A percentile compares a stretch with the other conserved stretches of the same genome.
Evolutionary conservation across 2,797 vertebrate species (phyloP).

Genomic region (Taeniopygia guttata): DNA sequence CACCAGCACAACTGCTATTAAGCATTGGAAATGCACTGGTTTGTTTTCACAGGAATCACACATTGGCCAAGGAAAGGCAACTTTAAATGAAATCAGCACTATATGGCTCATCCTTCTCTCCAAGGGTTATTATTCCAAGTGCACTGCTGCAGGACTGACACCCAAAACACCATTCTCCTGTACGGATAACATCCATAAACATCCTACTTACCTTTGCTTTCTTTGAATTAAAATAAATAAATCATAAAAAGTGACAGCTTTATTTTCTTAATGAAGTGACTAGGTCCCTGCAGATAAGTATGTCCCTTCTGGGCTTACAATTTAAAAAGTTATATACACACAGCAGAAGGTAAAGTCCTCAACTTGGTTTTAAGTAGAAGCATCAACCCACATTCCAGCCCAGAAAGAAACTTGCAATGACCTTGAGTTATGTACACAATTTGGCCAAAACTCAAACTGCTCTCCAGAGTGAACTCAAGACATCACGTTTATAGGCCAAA

Average conservation of each 20-base stretch:
- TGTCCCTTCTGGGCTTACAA: not conserved
- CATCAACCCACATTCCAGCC: not conserved
- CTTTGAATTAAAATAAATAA: not conserved
- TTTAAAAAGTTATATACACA: not conserved
- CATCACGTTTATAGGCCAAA: not conserved
- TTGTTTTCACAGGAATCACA: not conserved
- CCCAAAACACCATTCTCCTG: not conserved
- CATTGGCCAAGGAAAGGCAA: not conserved
- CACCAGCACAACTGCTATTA: not conserved
- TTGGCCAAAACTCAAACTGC: not conserved
- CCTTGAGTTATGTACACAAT: accelerated
- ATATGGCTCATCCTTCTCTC: not conserved
- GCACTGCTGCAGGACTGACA: not conserved
- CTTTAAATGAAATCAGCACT: not conserved
- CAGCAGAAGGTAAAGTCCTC: not conserved
- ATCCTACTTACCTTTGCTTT: not conserved
- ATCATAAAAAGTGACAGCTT: not conserved
- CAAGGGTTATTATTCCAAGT: not conserved
- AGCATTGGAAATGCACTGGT: not conserved
- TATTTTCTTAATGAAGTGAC: slow-evolving; percentile 5
- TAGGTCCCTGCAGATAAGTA: not conserved
- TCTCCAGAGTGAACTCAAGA: not conserved
- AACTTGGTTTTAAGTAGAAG: not conserved
- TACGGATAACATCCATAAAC: not conserved
- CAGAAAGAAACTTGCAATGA: not conserved